These are phyloP conservation scores for Crocidura indochinensis DNA, from an alignment of 2,797 vertebrate species.

Conservation along the genomic window DNA sequence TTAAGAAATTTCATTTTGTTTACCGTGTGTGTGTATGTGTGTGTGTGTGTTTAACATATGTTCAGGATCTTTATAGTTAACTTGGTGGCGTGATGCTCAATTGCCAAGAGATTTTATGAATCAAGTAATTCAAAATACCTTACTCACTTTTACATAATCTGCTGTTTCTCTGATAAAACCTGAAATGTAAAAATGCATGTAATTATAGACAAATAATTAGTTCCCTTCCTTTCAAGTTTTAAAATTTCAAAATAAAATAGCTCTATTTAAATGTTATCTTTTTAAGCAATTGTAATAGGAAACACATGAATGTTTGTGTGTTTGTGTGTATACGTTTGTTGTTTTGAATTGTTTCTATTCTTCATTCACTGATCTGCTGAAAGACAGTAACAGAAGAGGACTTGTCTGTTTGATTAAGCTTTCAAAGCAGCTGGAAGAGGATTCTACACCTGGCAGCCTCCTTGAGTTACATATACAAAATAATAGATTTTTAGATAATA, in stretches of 20 bases:
- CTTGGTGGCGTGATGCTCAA: not conserved
- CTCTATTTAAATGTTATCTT: slow-evolving; percentile 56
- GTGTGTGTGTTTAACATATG: not conserved
- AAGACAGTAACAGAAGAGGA: slow-evolving; percentile 64
- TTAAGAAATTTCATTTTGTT: not conserved
- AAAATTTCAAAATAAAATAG: slow-evolving; percentile 44
- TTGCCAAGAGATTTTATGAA: not conserved
- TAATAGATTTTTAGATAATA: not conserved
- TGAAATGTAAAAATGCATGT: not conserved
- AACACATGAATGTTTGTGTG: not conserved
- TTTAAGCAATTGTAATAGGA: slow-evolving; percentile 30
- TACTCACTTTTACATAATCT: not conserved
- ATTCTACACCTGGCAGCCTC: slow-evolving; percentile 69
- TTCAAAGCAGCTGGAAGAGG: slow-evolving; percentile 60
- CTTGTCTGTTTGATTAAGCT: slow-evolving; percentile 58
- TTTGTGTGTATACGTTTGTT: not conserved
- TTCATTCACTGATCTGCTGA: slow-evolving; percentile 75
- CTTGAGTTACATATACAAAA: slow-evolving; percentile 33
- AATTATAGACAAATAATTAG: not conserved
- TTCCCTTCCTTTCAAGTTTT: not conserved
- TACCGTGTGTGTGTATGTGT: too few species aligned
- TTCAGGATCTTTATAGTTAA: not conserved
- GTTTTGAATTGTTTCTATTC: slow-evolving; percentile 71
- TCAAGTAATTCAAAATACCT: not conserved
- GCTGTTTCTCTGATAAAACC: not conserved